Conservation (phyloP, 2,113 vertebrate species). For the Lepisosteus oculatus region DNA sequence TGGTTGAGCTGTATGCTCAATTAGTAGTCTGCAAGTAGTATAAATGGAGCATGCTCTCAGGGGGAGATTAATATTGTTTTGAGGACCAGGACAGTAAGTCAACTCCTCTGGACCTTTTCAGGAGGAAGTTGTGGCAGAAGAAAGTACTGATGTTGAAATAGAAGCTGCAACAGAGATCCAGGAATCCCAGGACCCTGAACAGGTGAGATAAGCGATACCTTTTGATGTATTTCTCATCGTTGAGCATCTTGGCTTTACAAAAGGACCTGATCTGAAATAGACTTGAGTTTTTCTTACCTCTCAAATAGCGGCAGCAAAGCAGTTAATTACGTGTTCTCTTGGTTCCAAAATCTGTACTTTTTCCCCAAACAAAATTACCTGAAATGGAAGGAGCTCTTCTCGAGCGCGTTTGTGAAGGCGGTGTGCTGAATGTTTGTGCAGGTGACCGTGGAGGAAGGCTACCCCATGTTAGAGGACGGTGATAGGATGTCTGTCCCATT, state of each 20-base stretch:
- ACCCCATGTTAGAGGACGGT: slow-evolving; percentile 73
- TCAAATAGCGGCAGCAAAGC: too few relatives aligned
- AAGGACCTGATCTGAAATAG: too few relatives aligned
- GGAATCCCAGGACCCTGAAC: slow-evolving; percentile 80
- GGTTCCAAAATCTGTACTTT: too few relatives aligned
- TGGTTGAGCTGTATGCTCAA: too few relatives aligned
- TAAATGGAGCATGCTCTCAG: not conserved
- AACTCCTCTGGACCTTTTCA: slow-evolving; percentile 38
- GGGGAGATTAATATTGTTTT: not conserved
- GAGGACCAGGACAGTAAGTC: not conserved
- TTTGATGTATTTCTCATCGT: too few relatives aligned
- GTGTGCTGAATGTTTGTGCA: slow-evolving; percentile 32
- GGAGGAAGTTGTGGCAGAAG: slow-evolving; percentile 86
- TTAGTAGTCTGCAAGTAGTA: not conserved
- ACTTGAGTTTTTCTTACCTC: too few relatives aligned
- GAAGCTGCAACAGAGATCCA: slow-evolving; percentile 80
- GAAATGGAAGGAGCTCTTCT: too few relatives aligned
- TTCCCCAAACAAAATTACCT: too few relatives aligned
- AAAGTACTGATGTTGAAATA: slow-evolving; percentile 81
- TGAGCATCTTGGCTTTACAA: too few relatives aligned
- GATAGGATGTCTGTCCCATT: slow-evolving; percentile 63
- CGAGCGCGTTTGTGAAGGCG: too few relatives aligned
- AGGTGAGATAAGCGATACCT: slow-evolving; percentile 60
- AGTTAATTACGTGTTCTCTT: too few relatives aligned
- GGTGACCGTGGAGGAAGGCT: slow-evolving; percentile 81